Evolutionary conservation across 2,888 invertebrate species (phyloP).

Genomic region (Conchocele bisecta): DNA sequence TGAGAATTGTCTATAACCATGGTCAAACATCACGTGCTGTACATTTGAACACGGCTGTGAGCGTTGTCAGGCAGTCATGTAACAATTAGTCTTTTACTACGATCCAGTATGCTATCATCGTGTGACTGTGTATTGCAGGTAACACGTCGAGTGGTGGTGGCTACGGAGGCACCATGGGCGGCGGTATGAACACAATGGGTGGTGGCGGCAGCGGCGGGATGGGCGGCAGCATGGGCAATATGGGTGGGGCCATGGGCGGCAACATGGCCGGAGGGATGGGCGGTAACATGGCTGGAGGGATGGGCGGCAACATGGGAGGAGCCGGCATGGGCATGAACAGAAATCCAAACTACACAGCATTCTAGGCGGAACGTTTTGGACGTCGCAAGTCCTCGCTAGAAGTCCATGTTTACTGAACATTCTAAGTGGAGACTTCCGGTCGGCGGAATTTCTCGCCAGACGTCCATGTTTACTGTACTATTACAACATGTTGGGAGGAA

Average conservation of each 20-base stretch:
- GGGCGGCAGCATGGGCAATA: slow-evolving; percentile 49
- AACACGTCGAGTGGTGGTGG: slow-evolving; percentile 59
- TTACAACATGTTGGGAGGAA: too few species aligned
- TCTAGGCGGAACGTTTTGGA: slow-evolving; percentile 51
- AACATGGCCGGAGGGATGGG: slow-evolving; percentile 56
- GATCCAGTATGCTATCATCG: too few species aligned
- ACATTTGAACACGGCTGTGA: too few species aligned
- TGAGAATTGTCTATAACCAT: too few species aligned
- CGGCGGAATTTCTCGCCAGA: too few species aligned
- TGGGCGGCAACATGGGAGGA: slow-evolving; percentile 49
- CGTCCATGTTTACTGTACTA: too few species aligned
- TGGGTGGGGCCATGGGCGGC: slow-evolving; percentile 56
- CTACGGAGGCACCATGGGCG: slow-evolving; percentile 54
- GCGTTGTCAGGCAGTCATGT: too few species aligned
- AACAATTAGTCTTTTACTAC: too few species aligned
- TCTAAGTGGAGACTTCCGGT: too few species aligned
- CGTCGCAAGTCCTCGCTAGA: too few species aligned
- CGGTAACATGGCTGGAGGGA: slow-evolving; percentile 45
- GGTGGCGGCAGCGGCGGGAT: slow-evolving; percentile 59
- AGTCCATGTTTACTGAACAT: too few species aligned
- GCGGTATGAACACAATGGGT: slow-evolving; percentile 53
- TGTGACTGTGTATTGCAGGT: slow-evolving; percentile 41
- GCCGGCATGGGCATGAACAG: slow-evolving; percentile 58
- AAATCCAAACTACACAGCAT: slow-evolving; percentile 76
- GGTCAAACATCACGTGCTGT: too few species aligned